Conservation (phyloP, 2,113 vertebrate genomes). For the Fregata magnificens region DNA sequence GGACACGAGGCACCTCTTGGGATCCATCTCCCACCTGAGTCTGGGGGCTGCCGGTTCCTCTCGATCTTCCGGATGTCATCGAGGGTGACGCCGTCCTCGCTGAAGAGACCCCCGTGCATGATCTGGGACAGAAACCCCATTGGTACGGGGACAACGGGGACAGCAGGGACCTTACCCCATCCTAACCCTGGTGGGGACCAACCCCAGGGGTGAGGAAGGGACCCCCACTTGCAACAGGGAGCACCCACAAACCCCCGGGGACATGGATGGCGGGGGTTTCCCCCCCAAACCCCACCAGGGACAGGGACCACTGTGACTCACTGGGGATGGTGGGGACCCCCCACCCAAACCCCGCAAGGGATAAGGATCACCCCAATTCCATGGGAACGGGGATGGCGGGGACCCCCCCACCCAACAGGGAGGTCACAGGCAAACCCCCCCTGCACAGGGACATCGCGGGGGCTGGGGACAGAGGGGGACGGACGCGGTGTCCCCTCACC, state of each 20-base stretch:
- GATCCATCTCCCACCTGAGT: constrained; percentile 67
- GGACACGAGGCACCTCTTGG: accelerated
- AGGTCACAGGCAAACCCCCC: not conserved
- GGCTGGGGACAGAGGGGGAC: not conserved
- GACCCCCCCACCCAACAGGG: not conserved
- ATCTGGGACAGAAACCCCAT: constrained; percentile 69
- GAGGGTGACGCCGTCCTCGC: constrained; percentile 90
- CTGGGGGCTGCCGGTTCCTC: constrained; percentile 78
- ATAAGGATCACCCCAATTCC: too few species aligned
- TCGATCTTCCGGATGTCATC: constrained; percentile 91
- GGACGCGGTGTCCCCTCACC: constrained; percentile 60
- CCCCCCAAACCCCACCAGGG: not conserved
- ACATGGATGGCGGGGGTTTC: too few species aligned
- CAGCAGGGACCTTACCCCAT: accelerated
- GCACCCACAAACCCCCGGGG: not conserved
- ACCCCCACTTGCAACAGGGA: not conserved
- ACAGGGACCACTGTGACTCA: not conserved
- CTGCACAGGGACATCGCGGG: too few species aligned
- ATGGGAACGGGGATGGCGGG: not conserved
- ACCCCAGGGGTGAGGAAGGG: not conserved
- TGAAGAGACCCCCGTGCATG: constrained; percentile 95
- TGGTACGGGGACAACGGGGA: not conserved
- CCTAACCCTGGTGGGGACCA: not conserved
- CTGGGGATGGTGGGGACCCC: not conserved
- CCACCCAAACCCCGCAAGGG: too few species aligned